Conservation (phyloP, 2,797 vertebrate species). For the Gallinago nigripennis region DNA sequence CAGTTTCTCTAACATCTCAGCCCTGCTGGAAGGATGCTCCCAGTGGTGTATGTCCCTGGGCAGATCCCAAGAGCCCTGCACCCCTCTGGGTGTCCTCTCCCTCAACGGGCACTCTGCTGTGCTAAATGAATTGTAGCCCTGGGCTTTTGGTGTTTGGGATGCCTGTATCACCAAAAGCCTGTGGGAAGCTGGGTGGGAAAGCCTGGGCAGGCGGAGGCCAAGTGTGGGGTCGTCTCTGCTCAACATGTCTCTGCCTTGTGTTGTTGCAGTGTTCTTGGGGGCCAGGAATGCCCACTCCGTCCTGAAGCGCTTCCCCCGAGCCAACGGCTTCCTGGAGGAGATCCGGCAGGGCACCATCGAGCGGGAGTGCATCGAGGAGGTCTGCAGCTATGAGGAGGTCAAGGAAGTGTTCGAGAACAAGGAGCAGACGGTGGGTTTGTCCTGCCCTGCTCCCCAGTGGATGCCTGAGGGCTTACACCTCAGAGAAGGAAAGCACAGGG, state of each 20-base stretch:
- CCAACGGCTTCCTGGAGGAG: constrained; percentile 88
- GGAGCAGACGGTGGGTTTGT: constrained; percentile 82
- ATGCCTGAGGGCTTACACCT: not conserved
- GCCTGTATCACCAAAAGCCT: not conserved
- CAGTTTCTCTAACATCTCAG: not conserved
- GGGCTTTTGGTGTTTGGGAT: not conserved
- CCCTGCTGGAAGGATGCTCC: not conserved
- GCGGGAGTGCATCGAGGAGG: constrained; percentile 87
- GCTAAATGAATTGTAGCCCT: not conserved
- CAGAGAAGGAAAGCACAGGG: not conserved
- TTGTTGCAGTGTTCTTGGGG: too few species aligned
- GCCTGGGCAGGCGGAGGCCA: not conserved
- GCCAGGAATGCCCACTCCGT: too few species aligned
- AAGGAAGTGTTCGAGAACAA: constrained; percentile 89
- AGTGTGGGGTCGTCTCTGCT: not conserved
- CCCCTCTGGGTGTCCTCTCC: not conserved
- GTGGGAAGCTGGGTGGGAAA: not conserved
- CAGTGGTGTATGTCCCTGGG: not conserved
- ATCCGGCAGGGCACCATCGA: constrained; percentile 86
- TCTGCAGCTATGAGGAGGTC: constrained; percentile 90
- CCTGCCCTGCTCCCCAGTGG: not conserved
- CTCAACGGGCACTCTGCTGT: not conserved
- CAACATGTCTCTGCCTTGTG: too few species aligned
- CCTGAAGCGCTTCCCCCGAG: constrained; percentile 83
- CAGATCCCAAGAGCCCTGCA: not conserved